Evolutionary conservation across 2,113 vertebrate genomes (phyloP).

Genomic region (Pomatorhinus ruficollis): DNA sequence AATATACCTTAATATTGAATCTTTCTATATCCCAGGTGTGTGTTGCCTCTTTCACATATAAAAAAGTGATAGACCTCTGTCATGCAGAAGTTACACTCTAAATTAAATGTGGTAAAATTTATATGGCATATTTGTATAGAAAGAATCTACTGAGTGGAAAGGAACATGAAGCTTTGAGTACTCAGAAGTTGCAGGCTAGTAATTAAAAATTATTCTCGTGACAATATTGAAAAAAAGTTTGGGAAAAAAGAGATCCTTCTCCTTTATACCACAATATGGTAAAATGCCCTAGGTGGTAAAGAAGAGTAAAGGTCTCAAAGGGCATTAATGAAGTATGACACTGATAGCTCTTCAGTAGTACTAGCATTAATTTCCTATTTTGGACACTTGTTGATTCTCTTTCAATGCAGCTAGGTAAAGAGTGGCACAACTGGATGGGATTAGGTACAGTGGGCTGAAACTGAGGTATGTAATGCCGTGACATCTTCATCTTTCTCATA

Average conservation of each 20-base stretch:
- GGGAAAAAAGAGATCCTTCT: neutral
- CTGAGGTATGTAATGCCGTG: neutral
- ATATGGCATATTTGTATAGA: neutral
- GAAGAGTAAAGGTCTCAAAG: neutral
- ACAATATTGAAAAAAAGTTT: neutral
- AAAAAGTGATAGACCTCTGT: neutral
- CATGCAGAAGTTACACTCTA: neutral
- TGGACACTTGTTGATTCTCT: neutral
- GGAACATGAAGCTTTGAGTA: neutral
- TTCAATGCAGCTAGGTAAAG: neutral
- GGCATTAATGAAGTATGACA: rapidly evolving
- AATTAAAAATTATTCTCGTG: neutral
- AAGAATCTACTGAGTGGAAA: neutral
- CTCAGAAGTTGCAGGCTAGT: neutral
- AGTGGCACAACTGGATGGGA: neutral
- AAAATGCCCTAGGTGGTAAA: neutral
- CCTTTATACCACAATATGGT: neutral
- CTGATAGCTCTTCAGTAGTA: neutral
- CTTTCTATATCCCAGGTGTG: neutral
- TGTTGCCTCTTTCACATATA: neutral
- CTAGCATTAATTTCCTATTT: neutral
- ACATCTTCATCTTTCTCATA: neutral
- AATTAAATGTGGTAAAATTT: neutral
- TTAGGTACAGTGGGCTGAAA: neutral
- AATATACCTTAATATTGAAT: neutral